Base-by-base conservation (phyloP, 2,113 vertebrate species). In the Casuarius casuarius region DNA sequence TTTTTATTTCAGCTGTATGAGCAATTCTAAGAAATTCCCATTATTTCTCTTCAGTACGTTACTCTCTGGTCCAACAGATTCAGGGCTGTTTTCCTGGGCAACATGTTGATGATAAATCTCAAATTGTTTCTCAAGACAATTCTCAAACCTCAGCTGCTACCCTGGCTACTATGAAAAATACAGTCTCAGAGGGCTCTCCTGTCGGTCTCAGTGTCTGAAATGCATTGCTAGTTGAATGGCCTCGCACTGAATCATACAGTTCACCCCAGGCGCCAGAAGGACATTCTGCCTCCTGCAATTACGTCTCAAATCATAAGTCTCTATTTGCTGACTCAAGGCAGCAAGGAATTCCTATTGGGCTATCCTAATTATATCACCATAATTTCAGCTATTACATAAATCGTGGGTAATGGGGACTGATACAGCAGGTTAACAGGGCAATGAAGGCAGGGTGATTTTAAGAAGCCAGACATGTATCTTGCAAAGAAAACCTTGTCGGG, bases 321-420 rank as follows among this genome's bases (percentile, higher is more conserved):
- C 90, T 81, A 94, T 87, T 72, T 97, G 92, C 91, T 90, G 87
- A 95, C 74, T 94, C 85, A 92, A 76, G 85, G 80, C 61, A 91
- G 68, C 40, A 72, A 46, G 76, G 89, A 86, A 96, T 92, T 97
- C 83, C 90, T 93, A 93, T 81, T 89, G 92, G 89, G 83, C 33
- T 90, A 76, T 70, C 65, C 63, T 96, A 96, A 97, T 97, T 93
- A 85, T 80, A 96, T 61, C 92, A 72, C 62, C 59, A 56, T 83
- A 85, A 66, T 84, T 93, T 61, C 83, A 94, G 80, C 71, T 29
- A 44, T 87, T 96, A 83, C 28, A 92, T 74, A 92, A 85, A 85
- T 88, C 83, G 31, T 26, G 48, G 17, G 11, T 92, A 93, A 95
- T 54, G 71, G 72, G 81, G 74, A 88, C 91, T 59, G 48, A 70